Evolutionary conservation across 2,113 vertebrate genomes (phyloP).

Genomic region (Charina bottae): DNA sequence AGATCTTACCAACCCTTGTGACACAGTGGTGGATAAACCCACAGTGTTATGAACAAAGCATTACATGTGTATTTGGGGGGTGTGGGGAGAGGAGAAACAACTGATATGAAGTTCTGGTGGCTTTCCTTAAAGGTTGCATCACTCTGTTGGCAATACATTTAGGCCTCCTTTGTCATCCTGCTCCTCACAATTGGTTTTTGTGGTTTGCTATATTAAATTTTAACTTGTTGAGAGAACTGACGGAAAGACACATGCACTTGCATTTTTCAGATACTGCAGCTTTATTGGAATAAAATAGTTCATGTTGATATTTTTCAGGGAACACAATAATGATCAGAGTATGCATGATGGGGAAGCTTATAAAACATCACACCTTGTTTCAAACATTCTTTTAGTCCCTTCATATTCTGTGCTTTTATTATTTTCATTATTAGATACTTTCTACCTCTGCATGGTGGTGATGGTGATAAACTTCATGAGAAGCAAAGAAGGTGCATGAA

Average conservation of each 20-base stretch:
- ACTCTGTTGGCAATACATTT: background rate
- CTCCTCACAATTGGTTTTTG: background rate
- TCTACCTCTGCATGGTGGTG: background rate
- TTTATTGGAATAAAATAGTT: constrained; percentile 72
- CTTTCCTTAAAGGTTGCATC: background rate
- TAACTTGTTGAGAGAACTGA: constrained; percentile 10
- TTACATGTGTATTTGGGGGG: background rate
- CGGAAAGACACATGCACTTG: constrained; percentile 46
- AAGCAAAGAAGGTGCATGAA: accelerated
- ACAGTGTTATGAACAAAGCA: background rate
- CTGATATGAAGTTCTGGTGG: background rate
- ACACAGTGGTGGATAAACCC: background rate
- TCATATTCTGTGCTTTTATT: constrained; percentile 70
- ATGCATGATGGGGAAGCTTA: constrained; percentile 29
- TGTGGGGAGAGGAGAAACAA: too few relatives aligned
- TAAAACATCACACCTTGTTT: constrained; percentile 68
- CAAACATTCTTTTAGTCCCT: constrained; percentile 62
- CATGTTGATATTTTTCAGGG: constrained; percentile 53
- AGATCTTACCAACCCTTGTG: background rate
- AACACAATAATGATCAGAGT: constrained; percentile 3
- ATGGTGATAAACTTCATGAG: background rate
- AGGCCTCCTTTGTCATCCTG: background rate
- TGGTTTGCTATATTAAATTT: background rate
- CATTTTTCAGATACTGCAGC: constrained; percentile 63
- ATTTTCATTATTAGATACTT: background rate